Conservation (phyloP, 2,797 vertebrate species). For the Botia almorhae region DNA sequence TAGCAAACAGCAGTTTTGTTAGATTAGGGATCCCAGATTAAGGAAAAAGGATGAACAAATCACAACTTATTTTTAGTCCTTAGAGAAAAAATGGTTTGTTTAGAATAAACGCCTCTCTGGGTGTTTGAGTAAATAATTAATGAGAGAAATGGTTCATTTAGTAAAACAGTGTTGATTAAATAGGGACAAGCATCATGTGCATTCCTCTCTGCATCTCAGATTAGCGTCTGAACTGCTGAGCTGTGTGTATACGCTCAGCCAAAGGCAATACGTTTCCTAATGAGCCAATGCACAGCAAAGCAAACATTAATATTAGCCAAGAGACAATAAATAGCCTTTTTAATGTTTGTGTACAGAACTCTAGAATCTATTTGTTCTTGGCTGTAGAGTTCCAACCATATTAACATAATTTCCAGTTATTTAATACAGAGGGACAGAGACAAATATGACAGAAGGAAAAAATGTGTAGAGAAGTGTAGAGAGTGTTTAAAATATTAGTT, state of each 20-base stretch:
- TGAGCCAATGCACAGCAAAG: constrained; percentile 43
- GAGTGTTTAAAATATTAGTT: background rate
- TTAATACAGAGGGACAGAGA: background rate
- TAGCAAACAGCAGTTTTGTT: background rate
- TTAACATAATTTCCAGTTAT: constrained; percentile 4
- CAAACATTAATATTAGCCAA: constrained; percentile 36
- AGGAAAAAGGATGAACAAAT: constrained; percentile 1
- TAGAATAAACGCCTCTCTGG: background rate
- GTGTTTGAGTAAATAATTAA: constrained; percentile 30
- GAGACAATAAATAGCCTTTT: constrained; percentile 30
- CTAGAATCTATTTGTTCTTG: constrained; percentile 9
- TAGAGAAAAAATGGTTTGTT: background rate
- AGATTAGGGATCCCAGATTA: background rate
- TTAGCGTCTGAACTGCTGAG: constrained; percentile 38
- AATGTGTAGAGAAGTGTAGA: background rate
- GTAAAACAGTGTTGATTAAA: constrained; percentile 34
- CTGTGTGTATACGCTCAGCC: constrained; percentile 35
- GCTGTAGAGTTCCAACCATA: background rate
- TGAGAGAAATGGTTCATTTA: constrained; percentile 33
- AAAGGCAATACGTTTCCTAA: constrained; percentile 42
- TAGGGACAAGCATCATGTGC: constrained; percentile 19
- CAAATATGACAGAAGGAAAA: background rate
- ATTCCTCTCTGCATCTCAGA: constrained; percentile 17
- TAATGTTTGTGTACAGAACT: constrained; percentile 22
- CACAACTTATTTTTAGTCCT: background rate